Percentiles rank a stretch among this genome's conserved stretches.
Conservation (phyloP, 2,113 vertebrate genomes). For the Cyphomyrus discorhynchus region DNA sequence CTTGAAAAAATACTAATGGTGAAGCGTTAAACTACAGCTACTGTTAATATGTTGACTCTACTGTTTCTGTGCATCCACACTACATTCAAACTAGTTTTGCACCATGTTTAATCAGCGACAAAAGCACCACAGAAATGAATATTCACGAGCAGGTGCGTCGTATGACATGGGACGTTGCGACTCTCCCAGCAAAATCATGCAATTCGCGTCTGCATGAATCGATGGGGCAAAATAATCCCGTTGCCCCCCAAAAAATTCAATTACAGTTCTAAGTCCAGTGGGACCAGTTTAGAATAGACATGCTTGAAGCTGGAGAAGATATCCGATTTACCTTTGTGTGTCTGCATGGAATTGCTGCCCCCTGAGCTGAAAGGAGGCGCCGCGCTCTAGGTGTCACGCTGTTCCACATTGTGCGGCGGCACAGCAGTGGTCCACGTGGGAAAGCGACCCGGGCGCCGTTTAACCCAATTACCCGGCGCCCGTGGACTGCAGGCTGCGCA, state of each 20-base stretch:
- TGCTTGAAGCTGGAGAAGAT: constrained; percentile 35
- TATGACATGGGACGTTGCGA: background rate
- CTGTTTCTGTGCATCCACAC: background rate
- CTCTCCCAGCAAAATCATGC: background rate
- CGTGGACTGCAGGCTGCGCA: constrained; percentile 51
- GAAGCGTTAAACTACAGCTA: background rate
- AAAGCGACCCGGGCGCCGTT: constrained; percentile 53
- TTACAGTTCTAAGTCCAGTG: background rate
- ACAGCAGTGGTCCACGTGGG: constrained; percentile 67
- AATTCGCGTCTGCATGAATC: background rate
- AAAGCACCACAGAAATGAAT: background rate
- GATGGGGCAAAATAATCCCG: background rate
- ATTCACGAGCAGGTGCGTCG: constrained; percentile 16
- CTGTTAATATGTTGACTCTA: background rate
- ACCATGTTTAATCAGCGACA: background rate
- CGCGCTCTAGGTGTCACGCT: constrained; percentile 51
- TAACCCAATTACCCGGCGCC: constrained; percentile 62
- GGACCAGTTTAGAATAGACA: constrained; percentile 33
- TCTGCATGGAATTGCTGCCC: constrained; percentile 24
- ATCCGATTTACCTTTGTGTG: constrained; percentile 46
- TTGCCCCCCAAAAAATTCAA: constrained; percentile 6
- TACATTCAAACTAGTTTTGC: background rate
- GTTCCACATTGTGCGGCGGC: constrained; percentile 58
- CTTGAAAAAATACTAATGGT: background rate
- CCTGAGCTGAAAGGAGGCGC: constrained; percentile 44